Evolutionary conservation across 2,888 invertebrate genomes (phyloP).

Genomic region (Lithophane semibrunnea): DNA sequence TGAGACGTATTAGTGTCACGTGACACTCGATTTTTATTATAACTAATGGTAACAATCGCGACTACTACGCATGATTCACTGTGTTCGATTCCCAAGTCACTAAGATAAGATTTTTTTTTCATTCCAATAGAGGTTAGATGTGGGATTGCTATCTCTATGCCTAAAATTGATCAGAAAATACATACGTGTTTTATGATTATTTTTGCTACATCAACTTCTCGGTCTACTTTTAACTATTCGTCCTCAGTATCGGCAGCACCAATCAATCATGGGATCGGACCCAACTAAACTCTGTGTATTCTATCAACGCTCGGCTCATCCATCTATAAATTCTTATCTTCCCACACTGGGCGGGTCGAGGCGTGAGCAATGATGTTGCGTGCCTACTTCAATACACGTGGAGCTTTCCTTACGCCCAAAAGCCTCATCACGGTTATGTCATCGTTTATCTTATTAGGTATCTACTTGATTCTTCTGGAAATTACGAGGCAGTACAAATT

Average conservation of each 20-base stretch:
- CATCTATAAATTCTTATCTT: constrained; percentile 87
- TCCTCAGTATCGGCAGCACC: constrained; percentile 70
- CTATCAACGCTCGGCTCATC: constrained; percentile 84
- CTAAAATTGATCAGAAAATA: background rate
- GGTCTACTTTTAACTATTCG: constrained; percentile 77
- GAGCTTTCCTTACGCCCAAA: constrained; percentile 64
- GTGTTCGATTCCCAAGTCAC: background rate
- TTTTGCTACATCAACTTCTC: constrained; percentile 3
- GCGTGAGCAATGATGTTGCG: constrained; percentile 85
- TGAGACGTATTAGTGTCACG: background rate
- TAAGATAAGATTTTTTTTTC: background rate
- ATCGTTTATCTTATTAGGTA: constrained; percentile 64
- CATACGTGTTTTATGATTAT: constrained; percentile 6
- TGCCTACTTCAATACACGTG: constrained; percentile 75
- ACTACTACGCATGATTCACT: background rate
- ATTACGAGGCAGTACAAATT: constrained; percentile 27
- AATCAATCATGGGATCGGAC: constrained; percentile 84
- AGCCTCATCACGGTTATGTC: constrained; percentile 60
- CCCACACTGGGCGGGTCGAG: constrained; percentile 78
- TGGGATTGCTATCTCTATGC: background rate
- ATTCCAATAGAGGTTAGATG: background rate
- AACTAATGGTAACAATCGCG: background rate
- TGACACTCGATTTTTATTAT: constrained; percentile 9
- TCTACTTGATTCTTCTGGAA: constrained; percentile 33
- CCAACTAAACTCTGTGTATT: constrained; percentile 83